Evolutionary conservation across 2,888 invertebrate genomes (phyloP), one percentile per base, ranked within the genome.

Genomic region (Dendrolimus pini): DNA sequence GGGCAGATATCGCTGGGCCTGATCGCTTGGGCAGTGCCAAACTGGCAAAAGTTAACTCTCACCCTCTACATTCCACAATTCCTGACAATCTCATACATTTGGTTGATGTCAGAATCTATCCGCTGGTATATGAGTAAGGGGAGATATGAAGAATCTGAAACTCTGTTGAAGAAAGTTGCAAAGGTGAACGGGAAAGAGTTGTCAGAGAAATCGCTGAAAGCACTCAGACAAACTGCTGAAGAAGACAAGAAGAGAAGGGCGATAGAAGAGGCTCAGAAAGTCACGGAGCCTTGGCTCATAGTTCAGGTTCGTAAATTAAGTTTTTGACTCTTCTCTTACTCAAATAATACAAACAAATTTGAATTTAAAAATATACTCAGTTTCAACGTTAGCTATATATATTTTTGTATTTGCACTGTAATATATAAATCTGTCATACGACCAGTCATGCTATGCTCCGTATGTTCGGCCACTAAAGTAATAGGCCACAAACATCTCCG

Each of bases 81-180:
- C 7, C 71, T 95, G 1, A 92, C 94, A 52, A 72, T 96, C 10
- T 77, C 91, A 6, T 94, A 94, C 70, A 92, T 93, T 65, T 94
- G 94, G 93, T 70, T 94, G 9, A 82, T 94, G 61, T 93, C 94
- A 0, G 95, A 95, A 80, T 95, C 95, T 10, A 91, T 95, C 1
- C 91, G 96, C 61, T 96, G 96, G 96, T 92, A 96, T 56, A 83
- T 96, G 66, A 93, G 94, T 58, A 94, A 94, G 71, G 93, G 93
- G 0, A 91, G 93, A 59, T 92, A 92, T 61, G 92, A 93, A 13
- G 92, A 94, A 63, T 94, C 95, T 0, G 93, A 93, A 66, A 79
- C 77, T 14, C 91, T 94, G 2, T 81, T 95, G 9, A 89, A 90
- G 54, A 91, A 88, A 61, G 93, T 94, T 6, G 94, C 95, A 0